A percentile compares a stretch with the other conserved stretches of the same genome.
Evolutionary conservation across 2,888 invertebrate species (phyloP).

Genomic region (Pyrgus malvae): DNA sequence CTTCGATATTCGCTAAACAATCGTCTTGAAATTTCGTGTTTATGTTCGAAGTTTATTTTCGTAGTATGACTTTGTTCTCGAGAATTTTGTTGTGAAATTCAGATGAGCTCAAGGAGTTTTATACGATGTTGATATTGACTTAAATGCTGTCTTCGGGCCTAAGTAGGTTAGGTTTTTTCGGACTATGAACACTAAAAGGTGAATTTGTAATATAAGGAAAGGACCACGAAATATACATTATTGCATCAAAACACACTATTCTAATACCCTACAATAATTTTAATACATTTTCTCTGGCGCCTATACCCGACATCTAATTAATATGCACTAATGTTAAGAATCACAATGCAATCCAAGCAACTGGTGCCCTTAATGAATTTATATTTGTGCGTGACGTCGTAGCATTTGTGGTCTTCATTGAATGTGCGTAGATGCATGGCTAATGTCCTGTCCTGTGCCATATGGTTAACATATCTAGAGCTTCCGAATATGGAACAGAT

Average conservation of each 20-base stretch:
- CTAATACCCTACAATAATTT: no score
- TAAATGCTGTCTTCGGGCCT: no score
- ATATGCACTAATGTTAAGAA: slow-evolving; percentile 60
- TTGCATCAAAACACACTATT: no score
- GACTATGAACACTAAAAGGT: no score
- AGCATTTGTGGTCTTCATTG: slow-evolving; percentile 39
- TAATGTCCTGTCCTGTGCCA: slow-evolving; percentile 10
- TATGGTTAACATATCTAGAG: slow-evolving; percentile 3
- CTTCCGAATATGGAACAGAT: no score
- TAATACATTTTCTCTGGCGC: not conserved
- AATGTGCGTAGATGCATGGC: slow-evolving; percentile 34
- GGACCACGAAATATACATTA: no score
- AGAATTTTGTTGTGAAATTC: not conserved
- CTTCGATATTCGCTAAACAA: slow-evolving; percentile 9
- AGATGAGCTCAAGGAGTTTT: no score
- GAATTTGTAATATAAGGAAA: no score
- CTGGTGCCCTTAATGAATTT: slow-evolving; percentile 59
- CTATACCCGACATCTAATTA: slow-evolving; percentile 47
- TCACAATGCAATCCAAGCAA: slow-evolving; percentile 69
- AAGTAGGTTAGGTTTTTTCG: no score
- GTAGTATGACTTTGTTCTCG: not conserved
- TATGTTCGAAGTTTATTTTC: slow-evolving; percentile 1
- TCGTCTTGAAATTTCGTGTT: not conserved
- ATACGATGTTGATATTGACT: no score
- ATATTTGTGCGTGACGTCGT: slow-evolving; percentile 54